A percentile compares a stretch with the other conserved stretches of the same genome.
These are phyloP conservation scores for Spilosoma lubricipeda DNA, from an alignment of 2,888 invertebrate genomes.

Conservation along the genomic window DNA sequence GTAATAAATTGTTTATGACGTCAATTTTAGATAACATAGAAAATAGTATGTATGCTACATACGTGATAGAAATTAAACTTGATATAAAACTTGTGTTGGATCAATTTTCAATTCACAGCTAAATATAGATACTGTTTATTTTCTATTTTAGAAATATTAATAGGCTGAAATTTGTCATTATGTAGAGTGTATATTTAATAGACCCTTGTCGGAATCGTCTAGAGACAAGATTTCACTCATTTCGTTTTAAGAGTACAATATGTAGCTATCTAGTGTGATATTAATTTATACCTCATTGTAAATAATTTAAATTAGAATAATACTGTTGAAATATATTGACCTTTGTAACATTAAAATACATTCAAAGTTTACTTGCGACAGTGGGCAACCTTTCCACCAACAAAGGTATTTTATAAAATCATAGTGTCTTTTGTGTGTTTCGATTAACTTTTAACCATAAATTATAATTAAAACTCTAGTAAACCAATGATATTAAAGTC, in stretches of 20 bases:
- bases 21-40: neutral
- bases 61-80: neutral
- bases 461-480: neutral
- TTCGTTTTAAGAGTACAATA: constrained; percentile 18
- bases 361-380: neutral
- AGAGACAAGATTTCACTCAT: neutral
- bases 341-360: neutral
- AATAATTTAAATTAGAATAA: neutral
- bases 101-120: neutral
- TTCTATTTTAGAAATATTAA: neutral
- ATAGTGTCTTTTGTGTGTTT: neutral
- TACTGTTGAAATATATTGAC: neutral
- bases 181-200: neutral
- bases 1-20: neutral
- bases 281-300: neutral
- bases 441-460: neutral
- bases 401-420: neutral
- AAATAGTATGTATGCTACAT: neutral
- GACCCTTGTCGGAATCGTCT: neutral
- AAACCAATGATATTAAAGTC: neutral
- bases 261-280: neutral
- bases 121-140: neutral
- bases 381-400: neutral
- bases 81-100: neutral
- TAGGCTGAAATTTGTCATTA: neutral